Evolutionary conservation across 1,140 invertebrate species (phyloP).

Genomic region (Heliconius himera): DNA sequence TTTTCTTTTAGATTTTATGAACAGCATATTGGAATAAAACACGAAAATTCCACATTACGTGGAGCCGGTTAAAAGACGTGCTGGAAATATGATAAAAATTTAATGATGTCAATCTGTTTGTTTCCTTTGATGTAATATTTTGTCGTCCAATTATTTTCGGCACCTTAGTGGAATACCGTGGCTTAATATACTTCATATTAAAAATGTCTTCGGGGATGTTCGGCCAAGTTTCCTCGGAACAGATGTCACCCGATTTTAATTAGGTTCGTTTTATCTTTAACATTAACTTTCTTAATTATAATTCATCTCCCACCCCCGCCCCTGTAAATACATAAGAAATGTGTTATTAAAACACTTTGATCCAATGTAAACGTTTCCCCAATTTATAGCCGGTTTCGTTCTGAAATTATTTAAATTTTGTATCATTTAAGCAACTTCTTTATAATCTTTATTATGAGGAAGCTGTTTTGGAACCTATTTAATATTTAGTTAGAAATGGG

Average conservation of each 20-base stretch:
- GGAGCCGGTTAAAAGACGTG: not conserved
- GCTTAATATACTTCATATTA: conserved; percentile 18
- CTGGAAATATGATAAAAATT: conserved; percentile 1
- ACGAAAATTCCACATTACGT: not conserved
- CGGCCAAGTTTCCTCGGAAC: conserved; percentile 17
- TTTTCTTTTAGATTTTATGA: not conserved
- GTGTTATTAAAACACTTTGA: conserved; percentile 28
- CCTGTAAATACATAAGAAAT: conserved; percentile 19
- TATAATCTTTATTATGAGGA: not conserved
- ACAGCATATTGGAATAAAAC: not conserved
- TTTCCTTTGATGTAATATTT: conserved; percentile 30
- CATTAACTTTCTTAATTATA: conserved; percentile 42
- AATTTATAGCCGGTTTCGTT: not conserved
- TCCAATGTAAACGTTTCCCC: conserved; percentile 18
- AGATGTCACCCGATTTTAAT: conserved; percentile 35
- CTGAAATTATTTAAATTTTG: not conserved
- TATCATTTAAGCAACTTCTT: not conserved
- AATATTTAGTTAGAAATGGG: not conserved
- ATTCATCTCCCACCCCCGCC: not conserved
- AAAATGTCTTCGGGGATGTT: conserved; percentile 22
- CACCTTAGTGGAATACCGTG: conserved; percentile 19
- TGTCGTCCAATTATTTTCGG: conserved; percentile 34
- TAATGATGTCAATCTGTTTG: conserved; percentile 5
- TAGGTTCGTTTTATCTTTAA: conserved; percentile 38
- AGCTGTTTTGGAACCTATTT: not conserved